A percentile compares a stretch with the other conserved stretches of the same genome.
These are phyloP conservation scores for Mustela nigripes DNA, from an alignment of 2,113 vertebrate genomes.

Conservation along the genomic window DNA sequence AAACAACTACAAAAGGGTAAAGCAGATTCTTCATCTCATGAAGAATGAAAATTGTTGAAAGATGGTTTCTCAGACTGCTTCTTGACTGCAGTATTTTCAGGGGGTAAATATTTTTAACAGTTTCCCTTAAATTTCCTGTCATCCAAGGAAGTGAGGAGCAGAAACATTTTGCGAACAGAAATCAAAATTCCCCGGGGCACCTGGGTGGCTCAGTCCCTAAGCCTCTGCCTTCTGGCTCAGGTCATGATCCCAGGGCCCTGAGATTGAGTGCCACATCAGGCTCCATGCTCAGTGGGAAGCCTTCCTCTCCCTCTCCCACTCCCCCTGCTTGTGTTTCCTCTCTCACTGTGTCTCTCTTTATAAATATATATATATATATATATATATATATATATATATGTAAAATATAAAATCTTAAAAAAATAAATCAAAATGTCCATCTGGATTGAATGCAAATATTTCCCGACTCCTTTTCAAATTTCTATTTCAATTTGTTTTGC, in stretches of 20 bases:
- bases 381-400: too few relatives aligned
- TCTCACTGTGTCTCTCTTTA: too few relatives aligned
- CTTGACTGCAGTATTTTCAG: not conserved
- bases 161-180: not conserved
- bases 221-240: too few relatives aligned
- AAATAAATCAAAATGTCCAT: not conserved
- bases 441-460: not conserved
- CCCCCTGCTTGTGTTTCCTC: too few relatives aligned
- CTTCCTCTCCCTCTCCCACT: too few relatives aligned
- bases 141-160: not conserved
- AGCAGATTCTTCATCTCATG: not conserved
- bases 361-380: too few relatives aligned
- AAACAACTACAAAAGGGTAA: not conserved
- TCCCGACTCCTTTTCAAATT: not conserved
- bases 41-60: not conserved
- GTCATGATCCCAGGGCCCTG: too few relatives aligned
- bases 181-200: not conserved
- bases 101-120: not conserved
- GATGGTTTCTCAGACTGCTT: not conserved
- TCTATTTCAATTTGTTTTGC: not conserved
- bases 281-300: too few relatives aligned
- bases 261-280: too few relatives aligned
- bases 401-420: too few relatives aligned
- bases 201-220: too few relatives aligned
- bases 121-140: not conserved